These are phyloP conservation scores for Fukomys damarensis DNA, from an alignment of 2,113 vertebrate species.

Conservation along the genomic window DNA sequence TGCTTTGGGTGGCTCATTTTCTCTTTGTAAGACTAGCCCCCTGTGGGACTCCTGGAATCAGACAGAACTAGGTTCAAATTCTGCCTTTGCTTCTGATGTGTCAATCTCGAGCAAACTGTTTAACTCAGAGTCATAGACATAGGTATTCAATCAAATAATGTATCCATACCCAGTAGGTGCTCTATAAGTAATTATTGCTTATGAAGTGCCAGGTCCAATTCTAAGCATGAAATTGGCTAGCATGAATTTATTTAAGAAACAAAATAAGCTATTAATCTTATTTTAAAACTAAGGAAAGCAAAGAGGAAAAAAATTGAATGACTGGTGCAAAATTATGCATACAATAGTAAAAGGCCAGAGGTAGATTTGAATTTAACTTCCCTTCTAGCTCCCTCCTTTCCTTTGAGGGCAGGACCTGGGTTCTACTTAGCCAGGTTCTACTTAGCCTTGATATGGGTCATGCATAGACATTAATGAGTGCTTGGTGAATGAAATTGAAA, in stretches of 20 bases:
- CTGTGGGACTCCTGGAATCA: neutral
- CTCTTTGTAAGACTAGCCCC: neutral
- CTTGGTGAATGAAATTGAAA: neutral
- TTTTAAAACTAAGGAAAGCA: constrained; percentile 11
- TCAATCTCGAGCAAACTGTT: neutral
- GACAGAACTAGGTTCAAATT: neutral
- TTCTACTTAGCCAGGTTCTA: neutral
- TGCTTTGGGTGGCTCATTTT: neutral
- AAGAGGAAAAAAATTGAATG: neutral
- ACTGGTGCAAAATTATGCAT: neutral
- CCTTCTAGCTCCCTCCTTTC: neutral
- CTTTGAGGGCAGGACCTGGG: neutral
- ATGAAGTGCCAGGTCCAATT: neutral
- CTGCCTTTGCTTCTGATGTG: neutral
- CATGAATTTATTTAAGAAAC: constrained; percentile 17
- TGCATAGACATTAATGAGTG: neutral
- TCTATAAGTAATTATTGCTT: constrained; percentile 31
- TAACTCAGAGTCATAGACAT: neutral
- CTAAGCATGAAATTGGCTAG: neutral
- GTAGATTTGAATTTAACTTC: neutral
- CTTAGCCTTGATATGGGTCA: neutral
- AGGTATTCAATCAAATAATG: neutral
- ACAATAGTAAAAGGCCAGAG: neutral
- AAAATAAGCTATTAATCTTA: neutral
- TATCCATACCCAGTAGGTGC: neutral